Percentiles rank a stretch among this genome's conserved stretches.
These are phyloP conservation scores for Myiopsitta monachus DNA, from an alignment of 2,113 vertebrate genomes.

Conservation along the genomic window DNA sequence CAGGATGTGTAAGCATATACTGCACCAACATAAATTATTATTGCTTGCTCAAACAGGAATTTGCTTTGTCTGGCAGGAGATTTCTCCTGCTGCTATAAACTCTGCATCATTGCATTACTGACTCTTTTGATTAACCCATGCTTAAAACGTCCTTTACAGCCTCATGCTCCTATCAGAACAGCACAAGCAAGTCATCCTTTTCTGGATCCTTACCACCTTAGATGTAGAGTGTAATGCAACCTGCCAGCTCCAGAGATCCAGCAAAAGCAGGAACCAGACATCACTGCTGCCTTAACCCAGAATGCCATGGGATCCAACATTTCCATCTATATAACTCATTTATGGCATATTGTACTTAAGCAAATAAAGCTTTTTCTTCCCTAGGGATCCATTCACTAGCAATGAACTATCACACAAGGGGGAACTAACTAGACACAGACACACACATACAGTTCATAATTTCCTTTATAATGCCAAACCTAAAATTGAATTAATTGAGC, in stretches of 20 bases:
- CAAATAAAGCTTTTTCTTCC: conserved; percentile 39
- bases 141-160: not conserved
- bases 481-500: conserved; percentile 15
- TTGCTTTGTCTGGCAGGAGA: not conserved
- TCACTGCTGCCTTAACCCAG: not conserved
- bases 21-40: not conserved
- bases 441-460: not conserved
- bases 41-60: not conserved
- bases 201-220: not conserved
- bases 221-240: not conserved
- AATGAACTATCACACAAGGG: conserved; percentile 27
- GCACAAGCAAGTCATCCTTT: not conserved
- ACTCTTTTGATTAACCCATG: not conserved
- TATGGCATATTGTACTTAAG: conserved; percentile 3
- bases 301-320: not conserved
- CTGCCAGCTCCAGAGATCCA: not conserved
- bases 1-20: not conserved
- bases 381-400: conserved; percentile 20
- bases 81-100: not conserved
- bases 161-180: not conserved
- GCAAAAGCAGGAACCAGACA: not conserved
- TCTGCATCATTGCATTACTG: not conserved
- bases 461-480: conserved; percentile 3
- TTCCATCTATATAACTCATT: not conserved
- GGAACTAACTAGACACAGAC: conserved; percentile 13